phyloP scores from a whole-genome alignment of 2,797 vertebrate genomes.

The Fundulus diaphanus region DNA sequence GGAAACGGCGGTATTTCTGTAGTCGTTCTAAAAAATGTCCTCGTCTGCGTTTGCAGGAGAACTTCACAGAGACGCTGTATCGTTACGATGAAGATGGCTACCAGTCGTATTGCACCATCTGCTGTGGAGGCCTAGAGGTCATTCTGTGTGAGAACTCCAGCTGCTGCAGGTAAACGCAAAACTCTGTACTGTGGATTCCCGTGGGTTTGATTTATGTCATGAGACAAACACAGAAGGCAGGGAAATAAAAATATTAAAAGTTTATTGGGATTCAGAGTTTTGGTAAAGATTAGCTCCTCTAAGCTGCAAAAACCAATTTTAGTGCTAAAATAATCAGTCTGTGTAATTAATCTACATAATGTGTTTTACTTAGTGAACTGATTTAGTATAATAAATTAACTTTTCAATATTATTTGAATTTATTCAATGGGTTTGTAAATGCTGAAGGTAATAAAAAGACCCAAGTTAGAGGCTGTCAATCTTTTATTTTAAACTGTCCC shows the following conservation, averaged over 20 bases:
- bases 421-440: background rate
- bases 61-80: constrained; percentile 82
- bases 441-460: background rate
- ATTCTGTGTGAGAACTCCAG: constrained; percentile 82
- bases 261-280: background rate
- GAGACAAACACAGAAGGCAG: background rate
- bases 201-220: background rate
- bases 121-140: constrained; percentile 81
- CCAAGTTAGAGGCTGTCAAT: background rate
- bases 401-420: background rate
- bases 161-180: constrained; percentile 81
- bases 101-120: constrained; percentile 85
- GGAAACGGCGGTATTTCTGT: constrained; percentile 33
- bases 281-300: no score
- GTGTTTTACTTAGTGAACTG: background rate
- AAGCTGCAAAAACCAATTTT: no score
- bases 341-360: background rate
- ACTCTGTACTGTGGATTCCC: no score
- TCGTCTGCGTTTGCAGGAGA: constrained; percentile 67
- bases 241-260: background rate
- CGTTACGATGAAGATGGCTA: constrained; percentile 86
- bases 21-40: constrained; percentile 1
- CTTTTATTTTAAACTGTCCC: background rate
- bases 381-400: background rate
- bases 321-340: background rate